Conservation (phyloP, 2,113 vertebrate species). For the Aptenodytes patagonicus region DNA sequence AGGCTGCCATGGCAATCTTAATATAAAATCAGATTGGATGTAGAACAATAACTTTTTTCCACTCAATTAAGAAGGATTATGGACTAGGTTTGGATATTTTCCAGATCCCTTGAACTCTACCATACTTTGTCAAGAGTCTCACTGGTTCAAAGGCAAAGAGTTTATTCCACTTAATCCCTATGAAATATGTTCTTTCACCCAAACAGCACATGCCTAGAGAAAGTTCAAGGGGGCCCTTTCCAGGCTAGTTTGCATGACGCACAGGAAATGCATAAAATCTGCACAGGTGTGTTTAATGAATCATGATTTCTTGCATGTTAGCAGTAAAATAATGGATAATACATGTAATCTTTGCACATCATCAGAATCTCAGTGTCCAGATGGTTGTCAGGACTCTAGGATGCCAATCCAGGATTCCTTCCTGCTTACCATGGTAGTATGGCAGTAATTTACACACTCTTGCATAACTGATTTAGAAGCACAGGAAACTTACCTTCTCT, state of each 20-base stretch:
- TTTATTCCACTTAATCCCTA: not conserved
- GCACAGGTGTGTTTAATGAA: not conserved
- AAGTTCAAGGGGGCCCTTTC: not conserved
- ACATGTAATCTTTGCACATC: not conserved
- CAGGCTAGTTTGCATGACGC: not conserved
- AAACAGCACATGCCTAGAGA: not conserved
- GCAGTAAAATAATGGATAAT: not conserved
- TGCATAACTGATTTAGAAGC: not conserved
- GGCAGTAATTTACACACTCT: not conserved
- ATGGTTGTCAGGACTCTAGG: not conserved
- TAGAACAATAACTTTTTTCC: not conserved
- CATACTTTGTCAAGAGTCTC: not conserved
- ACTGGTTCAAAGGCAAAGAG: not conserved
- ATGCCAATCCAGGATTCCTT: not conserved
- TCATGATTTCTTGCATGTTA: not conserved
- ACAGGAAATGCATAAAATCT: not conserved
- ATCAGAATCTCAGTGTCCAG: not conserved
- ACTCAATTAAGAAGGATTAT: not conserved
- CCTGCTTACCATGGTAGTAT: not conserved
- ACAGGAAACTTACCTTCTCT: not conserved
- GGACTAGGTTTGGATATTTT: not conserved
- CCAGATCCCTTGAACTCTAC: not conserved
- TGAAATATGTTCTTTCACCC: not conserved
- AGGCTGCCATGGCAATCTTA: not conserved
- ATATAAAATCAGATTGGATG: not conserved